Evolutionary conservation across 1,140 invertebrate genomes (phyloP), one percentile per base, ranked within the genome.

Genomic region (Drosophila watanabei): DNA sequence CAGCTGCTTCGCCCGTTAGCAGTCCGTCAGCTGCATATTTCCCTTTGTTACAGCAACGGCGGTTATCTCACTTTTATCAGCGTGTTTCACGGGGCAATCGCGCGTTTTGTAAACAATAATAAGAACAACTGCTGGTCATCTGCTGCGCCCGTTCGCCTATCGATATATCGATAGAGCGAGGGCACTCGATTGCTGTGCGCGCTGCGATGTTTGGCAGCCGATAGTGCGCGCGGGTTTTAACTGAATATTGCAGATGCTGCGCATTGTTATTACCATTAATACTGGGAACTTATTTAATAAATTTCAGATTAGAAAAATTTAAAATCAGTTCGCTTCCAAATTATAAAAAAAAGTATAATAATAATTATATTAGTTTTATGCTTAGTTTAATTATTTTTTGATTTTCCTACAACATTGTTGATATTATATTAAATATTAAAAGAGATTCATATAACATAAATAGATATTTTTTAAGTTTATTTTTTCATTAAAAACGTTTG

Each of bases 81-180:
- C 43, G 30, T 41, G 20, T 37, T 60, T n/a, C 10, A 60, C 8
- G 11, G 9, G 18, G 28, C 6, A 52, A 66, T 54, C 20, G 32
- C 39, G 35, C 48, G 68, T 24, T 54, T 71, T 54, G 63, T 71
- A 71, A 71, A 71, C 66, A 70, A 71, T 68, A 71, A 70, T 35
- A 66, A 32, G 28, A 11, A 61, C 57, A 60, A 60, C 64, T 30
- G 56, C 43, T 66, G 43, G 32, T 18, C 13, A 39, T 58, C 43
- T 32, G 32, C 63, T 45, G 39, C 39, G 43, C 28, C 28, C 45
- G 57, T 49, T 7, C 13, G 45, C 35, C 28, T 41, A 69, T 69
- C 65, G 48, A 28, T 35, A 5, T 70, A 52, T 54, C 66, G 62
- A 52, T 52, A 45, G 6, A 16, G 10, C 5, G 2, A 1, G 1